Evolutionary conservation across 2,888 invertebrate species (phyloP).

Genomic region (Dynastes hyllus): DNA sequence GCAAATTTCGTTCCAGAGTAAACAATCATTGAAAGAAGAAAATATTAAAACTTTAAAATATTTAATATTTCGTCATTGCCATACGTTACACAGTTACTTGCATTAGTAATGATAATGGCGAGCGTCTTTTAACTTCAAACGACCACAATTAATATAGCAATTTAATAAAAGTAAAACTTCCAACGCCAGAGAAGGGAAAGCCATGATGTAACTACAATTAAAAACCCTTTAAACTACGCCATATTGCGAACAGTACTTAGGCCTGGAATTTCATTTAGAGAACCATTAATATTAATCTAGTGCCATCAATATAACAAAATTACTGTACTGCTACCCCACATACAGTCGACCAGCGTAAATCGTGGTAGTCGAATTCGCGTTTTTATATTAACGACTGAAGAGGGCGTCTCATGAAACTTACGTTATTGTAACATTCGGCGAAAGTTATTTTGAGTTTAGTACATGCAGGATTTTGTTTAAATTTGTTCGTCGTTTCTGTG

Average conservation of each 20-base stretch:
- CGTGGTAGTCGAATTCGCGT: constrained; percentile 19
- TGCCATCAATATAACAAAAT: constrained; percentile 70
- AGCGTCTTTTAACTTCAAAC: constrained; percentile 40
- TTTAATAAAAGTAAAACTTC: constrained; percentile 49
- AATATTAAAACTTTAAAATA: not conserved
- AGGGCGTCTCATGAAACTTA: constrained; percentile 54
- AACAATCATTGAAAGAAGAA: constrained; percentile 18
- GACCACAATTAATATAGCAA: constrained; percentile 38
- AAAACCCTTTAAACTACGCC: constrained; percentile 64
- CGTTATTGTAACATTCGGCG: constrained; percentile 57
- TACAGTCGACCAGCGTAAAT: constrained; percentile 52
- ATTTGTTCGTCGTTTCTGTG: constrained; percentile 44
- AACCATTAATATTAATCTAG: constrained; percentile 70
- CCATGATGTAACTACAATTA: constrained; percentile 62
- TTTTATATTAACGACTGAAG: not conserved
- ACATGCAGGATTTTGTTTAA: constrained; percentile 47
- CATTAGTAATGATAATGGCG: constrained; percentile 2
- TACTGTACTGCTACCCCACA: constrained; percentile 62
- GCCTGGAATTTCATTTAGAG: constrained; percentile 68
- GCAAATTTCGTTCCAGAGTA: constrained; percentile 10
- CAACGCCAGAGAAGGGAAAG: constrained; percentile 22
- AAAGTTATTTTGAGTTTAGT: constrained; percentile 62
- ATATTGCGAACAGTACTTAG: constrained; percentile 66
- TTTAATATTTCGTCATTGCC: not conserved
- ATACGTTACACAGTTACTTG: not conserved